Evolutionary conservation across 2,888 invertebrate genomes (phyloP).

Genomic region (Euproctis similis): DNA sequence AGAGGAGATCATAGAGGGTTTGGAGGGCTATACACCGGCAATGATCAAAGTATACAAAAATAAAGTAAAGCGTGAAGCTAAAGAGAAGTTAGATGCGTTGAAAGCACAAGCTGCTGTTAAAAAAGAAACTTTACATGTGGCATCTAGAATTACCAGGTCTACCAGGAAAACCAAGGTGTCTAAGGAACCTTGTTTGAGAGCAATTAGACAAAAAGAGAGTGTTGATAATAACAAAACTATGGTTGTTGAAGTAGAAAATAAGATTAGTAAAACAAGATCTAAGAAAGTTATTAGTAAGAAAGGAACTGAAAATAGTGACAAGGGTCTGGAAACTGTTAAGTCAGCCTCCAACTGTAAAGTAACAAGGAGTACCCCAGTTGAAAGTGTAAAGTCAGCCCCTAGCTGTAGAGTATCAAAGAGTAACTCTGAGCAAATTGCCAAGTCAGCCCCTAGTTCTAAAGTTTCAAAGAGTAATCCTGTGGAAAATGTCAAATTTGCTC

Average conservation of each 20-base stretch:
- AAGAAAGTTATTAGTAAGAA: conserved; percentile 29
- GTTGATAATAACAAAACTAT: conserved; percentile 18
- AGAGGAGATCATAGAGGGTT: conserved; percentile 32
- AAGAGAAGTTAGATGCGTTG: conserved; percentile 45
- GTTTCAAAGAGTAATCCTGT: too few species aligned
- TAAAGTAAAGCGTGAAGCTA: conserved; percentile 63
- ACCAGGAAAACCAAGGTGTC: conserved; percentile 25
- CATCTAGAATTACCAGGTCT: conserved; percentile 42
- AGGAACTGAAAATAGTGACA: conserved; percentile 32
- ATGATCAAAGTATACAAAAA: conserved; percentile 70
- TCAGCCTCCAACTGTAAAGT: conserved; percentile 5
- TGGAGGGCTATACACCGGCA: conserved; percentile 71
- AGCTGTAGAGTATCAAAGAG: too few species aligned
- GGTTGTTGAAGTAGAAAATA: conserved; percentile 22
- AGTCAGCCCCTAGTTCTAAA: too few species aligned
- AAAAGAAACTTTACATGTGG: conserved; percentile 24
- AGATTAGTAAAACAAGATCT: conserved; percentile 27
- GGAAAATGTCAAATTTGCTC: too few species aligned
- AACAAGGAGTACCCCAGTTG: conserved; percentile 17
- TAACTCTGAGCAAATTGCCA: too few species aligned
- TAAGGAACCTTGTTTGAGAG: conserved; percentile 16
- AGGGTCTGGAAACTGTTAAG: conserved; percentile 23
- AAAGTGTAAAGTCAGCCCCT: too few species aligned
- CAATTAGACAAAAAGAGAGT: conserved; percentile 31
- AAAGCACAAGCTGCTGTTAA: conserved; percentile 33